Evolutionary conservation across 2,113 vertebrate species (phyloP).

Genomic region (Xiphophorus couchianus): DNA sequence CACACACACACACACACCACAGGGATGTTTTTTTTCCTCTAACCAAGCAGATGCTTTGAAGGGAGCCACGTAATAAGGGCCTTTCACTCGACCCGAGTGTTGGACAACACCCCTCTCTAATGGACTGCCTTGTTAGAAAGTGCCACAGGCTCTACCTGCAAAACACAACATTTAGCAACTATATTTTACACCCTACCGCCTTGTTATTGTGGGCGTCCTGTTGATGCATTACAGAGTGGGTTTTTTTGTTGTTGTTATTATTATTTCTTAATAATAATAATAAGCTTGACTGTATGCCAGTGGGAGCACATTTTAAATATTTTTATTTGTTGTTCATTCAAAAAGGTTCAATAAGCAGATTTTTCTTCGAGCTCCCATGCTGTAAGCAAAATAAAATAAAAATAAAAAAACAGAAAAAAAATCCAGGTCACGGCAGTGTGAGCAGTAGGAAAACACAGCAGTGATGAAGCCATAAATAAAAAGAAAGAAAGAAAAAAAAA

Average conservation of each 20-base stretch:
- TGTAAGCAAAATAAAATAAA: neutral
- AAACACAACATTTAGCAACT: constrained; percentile 54
- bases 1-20: constrained; percentile 1
- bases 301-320: neutral
- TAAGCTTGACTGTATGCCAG: constrained; percentile 6
- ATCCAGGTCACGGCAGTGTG: constrained; percentile 57
- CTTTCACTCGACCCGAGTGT: constrained; percentile 71
- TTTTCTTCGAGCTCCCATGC: neutral
- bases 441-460: constrained; percentile 52
- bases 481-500: constrained; percentile 7
- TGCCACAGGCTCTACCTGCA: constrained; percentile 58
- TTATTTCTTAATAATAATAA: too few species aligned
- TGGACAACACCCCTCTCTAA: constrained; percentile 76
- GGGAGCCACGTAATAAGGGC: constrained; percentile 69
- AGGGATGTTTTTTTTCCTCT: constrained; percentile 64
- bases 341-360: neutral
- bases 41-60: constrained; percentile 70
- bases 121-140: constrained; percentile 74
- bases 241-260: neutral
- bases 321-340: neutral
- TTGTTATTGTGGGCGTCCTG: constrained; percentile 22
- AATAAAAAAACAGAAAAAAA: neutral
- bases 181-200: constrained; percentile 34
- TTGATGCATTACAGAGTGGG: constrained; percentile 29
- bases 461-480: constrained; percentile 62